Percentiles rank a stretch among this genome's conserved stretches.
Evolutionary conservation across 1,140 invertebrate genomes (phyloP).

Genomic region (Helicoverpa armigera): DNA sequence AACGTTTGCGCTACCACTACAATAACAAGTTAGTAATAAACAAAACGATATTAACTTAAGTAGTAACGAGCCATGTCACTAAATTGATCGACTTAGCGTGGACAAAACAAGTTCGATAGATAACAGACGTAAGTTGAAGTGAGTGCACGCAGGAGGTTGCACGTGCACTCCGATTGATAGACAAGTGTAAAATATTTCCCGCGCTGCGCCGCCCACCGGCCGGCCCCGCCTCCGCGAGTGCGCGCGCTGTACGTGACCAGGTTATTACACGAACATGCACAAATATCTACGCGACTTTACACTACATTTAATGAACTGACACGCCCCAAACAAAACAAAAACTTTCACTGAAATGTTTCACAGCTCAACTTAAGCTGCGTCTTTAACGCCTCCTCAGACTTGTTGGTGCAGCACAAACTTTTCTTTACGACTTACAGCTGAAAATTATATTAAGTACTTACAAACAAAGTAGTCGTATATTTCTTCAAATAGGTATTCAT

Average conservation of each 20-base stretch:
- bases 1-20: too few species aligned
- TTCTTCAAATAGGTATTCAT: too few species aligned
- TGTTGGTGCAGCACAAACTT: background rate
- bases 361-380: background rate
- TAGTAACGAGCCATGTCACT: background rate
- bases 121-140: background rate
- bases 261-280: conserved; percentile 9
- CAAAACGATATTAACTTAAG: too few species aligned
- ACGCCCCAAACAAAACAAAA: conserved; percentile 2
- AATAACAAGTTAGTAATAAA: too few species aligned
- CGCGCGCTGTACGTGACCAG: conserved; percentile 11
- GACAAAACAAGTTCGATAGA: background rate
- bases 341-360: conserved; percentile 2
- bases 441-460: background rate
- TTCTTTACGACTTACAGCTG: background rate
- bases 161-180: conserved; percentile 13
- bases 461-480: background rate
- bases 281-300: background rate
- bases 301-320: conserved; percentile 19
- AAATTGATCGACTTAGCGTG: background rate
- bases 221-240: conserved; percentile 2
- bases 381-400: background rate
- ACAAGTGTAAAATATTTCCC: conserved; percentile 25
- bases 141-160: background rate
- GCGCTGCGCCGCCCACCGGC: background rate